These are phyloP conservation scores for Elephantulus edwardii DNA, from an alignment of 2,113 vertebrate species.

Conservation along the genomic window DNA sequence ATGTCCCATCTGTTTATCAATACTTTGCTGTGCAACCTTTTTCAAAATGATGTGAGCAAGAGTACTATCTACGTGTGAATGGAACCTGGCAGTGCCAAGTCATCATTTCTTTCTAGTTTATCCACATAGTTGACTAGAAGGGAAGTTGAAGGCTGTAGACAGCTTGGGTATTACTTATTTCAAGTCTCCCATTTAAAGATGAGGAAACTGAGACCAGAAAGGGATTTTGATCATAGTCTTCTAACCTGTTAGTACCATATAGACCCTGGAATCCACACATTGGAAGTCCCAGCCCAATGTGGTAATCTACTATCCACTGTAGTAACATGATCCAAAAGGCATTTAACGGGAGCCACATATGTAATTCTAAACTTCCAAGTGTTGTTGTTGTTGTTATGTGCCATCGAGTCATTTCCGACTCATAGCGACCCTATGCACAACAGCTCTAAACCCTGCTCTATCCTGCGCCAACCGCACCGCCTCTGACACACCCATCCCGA, in stretches of 20 bases:
- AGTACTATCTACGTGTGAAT: background rate
- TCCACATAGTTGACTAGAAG: background rate
- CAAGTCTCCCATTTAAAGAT: background rate
- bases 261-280: background rate
- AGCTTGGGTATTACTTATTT: background rate
- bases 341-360: fast-evolving
- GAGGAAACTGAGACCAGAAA: background rate
- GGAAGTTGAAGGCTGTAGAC: background rate
- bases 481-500: no score
- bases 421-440: no score
- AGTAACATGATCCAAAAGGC: background rate
- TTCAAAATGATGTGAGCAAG: fast-evolving
- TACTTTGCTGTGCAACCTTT: background rate
- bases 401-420: no score
- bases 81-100: no score
- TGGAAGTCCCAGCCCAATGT: background rate
- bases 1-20: background rate
- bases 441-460: no score
- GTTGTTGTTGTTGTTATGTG: no score
- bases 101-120: background rate
- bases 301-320: fast-evolving
- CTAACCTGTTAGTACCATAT: fast-evolving
- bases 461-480: no score
- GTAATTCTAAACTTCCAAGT: background rate
- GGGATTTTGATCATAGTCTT: background rate